Base-by-base conservation (phyloP, 2,888 invertebrate species). In the Conomelus anceps region DNA sequence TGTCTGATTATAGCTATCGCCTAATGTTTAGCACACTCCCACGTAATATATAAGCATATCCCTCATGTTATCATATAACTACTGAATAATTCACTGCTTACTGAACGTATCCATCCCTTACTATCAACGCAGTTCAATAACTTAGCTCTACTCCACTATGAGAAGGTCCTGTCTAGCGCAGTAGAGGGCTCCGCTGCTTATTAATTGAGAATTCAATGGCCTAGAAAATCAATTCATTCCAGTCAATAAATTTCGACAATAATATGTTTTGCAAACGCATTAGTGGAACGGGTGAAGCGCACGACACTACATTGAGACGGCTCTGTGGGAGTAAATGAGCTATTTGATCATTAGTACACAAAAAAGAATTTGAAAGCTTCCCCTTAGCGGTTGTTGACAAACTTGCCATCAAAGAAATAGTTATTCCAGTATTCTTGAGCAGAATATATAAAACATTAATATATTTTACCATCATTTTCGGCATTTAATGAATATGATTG, bases 171-270 rank as follows among this genome's bases (percentile, higher is more conserved):
- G 26, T 4, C 11, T 26, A 11, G 1, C 1, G n/a, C n/a, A n/a
- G 1, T 7, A 7, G 63, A n/a, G n/a, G 63, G 34, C n/a, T n/a
- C 63, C n/a, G n/a, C 63, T 63, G n/a, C 63, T 86, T 22, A 86
- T 24, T 86, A 86, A 86, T 86, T 86, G 86, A 86, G 22, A 29
- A 86, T 24, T 86, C 86, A 86, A 86, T 86, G 86, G 86, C 24
- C 26, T 86, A 86, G 86, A 86, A 86, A 86, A 86, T 86, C 86
- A 86, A 85, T 26, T 86, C 29, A n/a, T 86, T 86, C 86, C 86
- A 86, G 24, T 86, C 29, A 86, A 86, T 86, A 86, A 86, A 86
- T 29, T 26, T 17, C 24, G 86, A 86, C 86, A 86, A 86, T 26
- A 86, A 86, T 86, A 86, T 86, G 86, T 86, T 86, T 86, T 86